A percentile compares a stretch with the other conserved stretches of the same genome.
phyloP scores from a whole-genome alignment of 2,113 vertebrate genomes.

The Empidonax traillii region DNA sequence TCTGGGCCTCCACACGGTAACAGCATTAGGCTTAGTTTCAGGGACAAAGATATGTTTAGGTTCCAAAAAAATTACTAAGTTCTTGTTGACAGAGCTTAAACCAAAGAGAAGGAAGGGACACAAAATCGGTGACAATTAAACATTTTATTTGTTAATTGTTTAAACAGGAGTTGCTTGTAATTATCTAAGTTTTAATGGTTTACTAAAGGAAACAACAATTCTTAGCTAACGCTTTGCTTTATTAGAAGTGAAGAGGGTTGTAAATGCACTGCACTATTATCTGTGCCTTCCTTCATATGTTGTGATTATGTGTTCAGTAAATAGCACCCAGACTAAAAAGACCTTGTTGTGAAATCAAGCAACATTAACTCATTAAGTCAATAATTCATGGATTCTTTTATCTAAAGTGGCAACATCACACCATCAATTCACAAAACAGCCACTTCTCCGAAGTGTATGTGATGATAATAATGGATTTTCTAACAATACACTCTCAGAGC shows the following conservation, averaged over 20 bases:
- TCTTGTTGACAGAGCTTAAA: background rate
- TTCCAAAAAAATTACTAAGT: background rate
- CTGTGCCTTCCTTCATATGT: constrained; percentile 38
- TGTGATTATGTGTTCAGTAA: constrained; percentile 73
- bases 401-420: constrained; percentile 89
- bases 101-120: background rate
- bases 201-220: background rate
- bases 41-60: background rate
- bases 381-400: constrained; percentile 90
- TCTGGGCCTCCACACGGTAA: background rate
- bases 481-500: constrained; percentile 81
- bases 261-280: constrained; percentile 27
- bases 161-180: background rate
- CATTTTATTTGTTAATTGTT: constrained; percentile 23
- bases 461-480: constrained; percentile 89
- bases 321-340: constrained; percentile 70
- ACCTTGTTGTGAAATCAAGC: constrained; percentile 82
- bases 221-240: background rate
- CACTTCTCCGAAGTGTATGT: constrained; percentile 83
- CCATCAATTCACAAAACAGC: constrained; percentile 85
- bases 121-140: background rate
- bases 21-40: background rate
- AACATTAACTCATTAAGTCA: constrained; percentile 90
- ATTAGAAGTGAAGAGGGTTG: background rate
- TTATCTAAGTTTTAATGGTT: background rate